These are phyloP conservation scores for Netelia virgata DNA, from an alignment of 2,888 invertebrate genomes.

Conservation along the genomic window DNA sequence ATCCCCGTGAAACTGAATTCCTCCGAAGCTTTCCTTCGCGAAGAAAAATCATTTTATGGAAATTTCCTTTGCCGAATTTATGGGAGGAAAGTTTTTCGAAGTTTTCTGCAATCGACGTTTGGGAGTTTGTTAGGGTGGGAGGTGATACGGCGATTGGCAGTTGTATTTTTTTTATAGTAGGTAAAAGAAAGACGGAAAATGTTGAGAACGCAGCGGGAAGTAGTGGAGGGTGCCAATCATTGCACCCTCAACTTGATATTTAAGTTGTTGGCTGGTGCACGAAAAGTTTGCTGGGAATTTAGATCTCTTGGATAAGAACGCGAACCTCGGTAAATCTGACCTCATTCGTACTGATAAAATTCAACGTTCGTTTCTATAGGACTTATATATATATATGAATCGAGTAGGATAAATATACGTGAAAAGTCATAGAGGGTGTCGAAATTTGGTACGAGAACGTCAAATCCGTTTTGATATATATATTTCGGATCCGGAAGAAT, in stretches of 20 bases:
- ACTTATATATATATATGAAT: not conserved
- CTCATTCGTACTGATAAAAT: slow-evolving; percentile 32
- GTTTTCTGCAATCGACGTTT: slow-evolving; percentile 19
- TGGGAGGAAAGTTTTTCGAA: slow-evolving; percentile 22
- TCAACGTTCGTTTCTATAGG: slow-evolving; percentile 7
- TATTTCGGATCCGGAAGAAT: slow-evolving; percentile 18
- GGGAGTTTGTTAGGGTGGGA: not conserved
- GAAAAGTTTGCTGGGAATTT: slow-evolving; percentile 11
- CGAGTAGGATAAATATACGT: not conserved
- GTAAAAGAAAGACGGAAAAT: not conserved
- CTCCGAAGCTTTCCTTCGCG: slow-evolving; percentile 9
- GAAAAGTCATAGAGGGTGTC: slow-evolving; percentile 4
- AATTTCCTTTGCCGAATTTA: slow-evolving; percentile 20
- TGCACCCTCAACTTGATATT: slow-evolving; percentile 3
- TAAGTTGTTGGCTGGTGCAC: not conserved
- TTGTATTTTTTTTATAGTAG: not conserved
- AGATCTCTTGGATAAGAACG: slow-evolving; percentile 1
- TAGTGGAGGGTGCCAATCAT: not conserved
- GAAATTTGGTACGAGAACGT: slow-evolving; percentile 19
- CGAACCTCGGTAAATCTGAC: slow-evolving; percentile 45
- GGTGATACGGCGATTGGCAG: not conserved
- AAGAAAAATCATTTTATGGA: slow-evolving; percentile 42
- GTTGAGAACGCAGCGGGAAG: not conserved
- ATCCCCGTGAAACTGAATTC: not conserved
- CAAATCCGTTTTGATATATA: slow-evolving; percentile 34